phyloP scores from a whole-genome alignment of 2,888 invertebrate species.

The Mimas tiliae region DNA sequence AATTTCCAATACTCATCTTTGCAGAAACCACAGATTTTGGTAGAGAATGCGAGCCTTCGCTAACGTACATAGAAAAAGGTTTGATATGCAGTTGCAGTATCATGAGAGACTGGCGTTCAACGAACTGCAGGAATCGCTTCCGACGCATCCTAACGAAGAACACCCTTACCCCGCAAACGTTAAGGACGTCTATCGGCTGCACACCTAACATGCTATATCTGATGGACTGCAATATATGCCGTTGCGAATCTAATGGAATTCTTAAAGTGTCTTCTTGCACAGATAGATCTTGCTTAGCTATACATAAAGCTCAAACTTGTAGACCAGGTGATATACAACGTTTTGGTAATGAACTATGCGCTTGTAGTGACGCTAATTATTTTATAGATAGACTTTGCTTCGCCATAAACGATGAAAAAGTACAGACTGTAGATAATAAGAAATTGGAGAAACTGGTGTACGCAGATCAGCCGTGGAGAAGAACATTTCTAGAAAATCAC shows the following conservation, averaged over 20 bases:
- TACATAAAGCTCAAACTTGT: constrained; percentile 52
- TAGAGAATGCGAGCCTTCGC: constrained; percentile 45
- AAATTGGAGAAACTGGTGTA: constrained; percentile 41
- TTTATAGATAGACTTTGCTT: constrained; percentile 59
- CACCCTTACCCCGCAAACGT: constrained; percentile 24
- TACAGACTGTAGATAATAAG: constrained; percentile 42
- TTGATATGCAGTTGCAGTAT: constrained; percentile 53
- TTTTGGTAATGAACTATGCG: constrained; percentile 49
- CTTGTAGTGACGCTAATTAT: constrained; percentile 55
- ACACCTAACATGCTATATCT: constrained; percentile 47
- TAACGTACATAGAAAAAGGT: constrained; percentile 47
- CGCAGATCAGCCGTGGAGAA: constrained; percentile 37
- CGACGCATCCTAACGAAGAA: constrained; percentile 37
- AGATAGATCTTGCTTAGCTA: constrained; percentile 47
- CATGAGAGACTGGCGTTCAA: constrained; percentile 54
- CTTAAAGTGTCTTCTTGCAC: constrained; percentile 49
- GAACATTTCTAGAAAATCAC: constrained; percentile 27
- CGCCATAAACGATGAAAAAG: constrained; percentile 35
- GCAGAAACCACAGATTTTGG: constrained; percentile 27
- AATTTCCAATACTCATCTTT: not conserved
- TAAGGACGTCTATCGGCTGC: constrained; percentile 50
- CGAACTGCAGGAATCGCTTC: constrained; percentile 50
- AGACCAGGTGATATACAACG: constrained; percentile 53
- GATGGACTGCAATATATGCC: constrained; percentile 61
- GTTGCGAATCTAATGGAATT: constrained; percentile 44